These are phyloP conservation scores for Drosophila persimilis DNA, from an alignment of 1,140 invertebrate genomes.

Conservation along the genomic window DNA sequence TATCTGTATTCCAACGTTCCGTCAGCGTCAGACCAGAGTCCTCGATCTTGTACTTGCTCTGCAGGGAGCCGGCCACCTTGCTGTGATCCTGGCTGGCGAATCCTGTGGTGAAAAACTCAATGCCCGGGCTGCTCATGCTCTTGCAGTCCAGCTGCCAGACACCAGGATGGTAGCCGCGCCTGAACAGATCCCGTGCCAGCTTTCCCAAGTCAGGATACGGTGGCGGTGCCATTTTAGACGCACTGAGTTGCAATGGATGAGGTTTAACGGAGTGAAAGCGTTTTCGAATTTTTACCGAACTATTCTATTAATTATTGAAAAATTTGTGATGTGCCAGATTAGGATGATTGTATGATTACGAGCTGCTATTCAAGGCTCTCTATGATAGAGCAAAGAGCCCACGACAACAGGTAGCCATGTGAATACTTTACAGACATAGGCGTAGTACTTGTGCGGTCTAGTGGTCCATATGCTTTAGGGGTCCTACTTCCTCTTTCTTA, in stretches of 20 bases:
- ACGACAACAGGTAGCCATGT: no score
- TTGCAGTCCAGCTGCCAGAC: slow-evolving; percentile 69
- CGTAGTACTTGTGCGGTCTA: no score
- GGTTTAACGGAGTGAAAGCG: slow-evolving; percentile 19
- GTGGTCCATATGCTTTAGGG: no score
- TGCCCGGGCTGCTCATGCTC: slow-evolving; percentile 46
- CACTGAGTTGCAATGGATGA: slow-evolving; percentile 35
- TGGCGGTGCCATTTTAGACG: slow-evolving; percentile 42
- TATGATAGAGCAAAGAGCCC: no score
- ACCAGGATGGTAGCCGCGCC: slow-evolving; percentile 60
- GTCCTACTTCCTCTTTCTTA: no score
- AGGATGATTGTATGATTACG: no score
- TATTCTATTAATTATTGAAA: slow-evolving; percentile 5
- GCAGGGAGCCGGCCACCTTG: slow-evolving; percentile 58
- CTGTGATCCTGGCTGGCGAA: slow-evolving; percentile 51
- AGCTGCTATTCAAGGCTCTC: no score
- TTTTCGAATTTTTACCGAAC: slow-evolving; percentile 10
- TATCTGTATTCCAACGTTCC: slow-evolving; percentile 67
- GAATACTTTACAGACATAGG: no score
- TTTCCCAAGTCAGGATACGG: slow-evolving; percentile 60
- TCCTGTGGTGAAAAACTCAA: slow-evolving; percentile 58
- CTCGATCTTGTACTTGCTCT: slow-evolving; percentile 66
- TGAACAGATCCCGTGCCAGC: slow-evolving; percentile 56
- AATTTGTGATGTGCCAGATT: slow-evolving; percentile 5
- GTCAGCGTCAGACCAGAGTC: slow-evolving; percentile 58